These are phyloP conservation scores for Mystacides longicornis DNA, from an alignment of 2,888 invertebrate genomes.

Conservation along the genomic window DNA sequence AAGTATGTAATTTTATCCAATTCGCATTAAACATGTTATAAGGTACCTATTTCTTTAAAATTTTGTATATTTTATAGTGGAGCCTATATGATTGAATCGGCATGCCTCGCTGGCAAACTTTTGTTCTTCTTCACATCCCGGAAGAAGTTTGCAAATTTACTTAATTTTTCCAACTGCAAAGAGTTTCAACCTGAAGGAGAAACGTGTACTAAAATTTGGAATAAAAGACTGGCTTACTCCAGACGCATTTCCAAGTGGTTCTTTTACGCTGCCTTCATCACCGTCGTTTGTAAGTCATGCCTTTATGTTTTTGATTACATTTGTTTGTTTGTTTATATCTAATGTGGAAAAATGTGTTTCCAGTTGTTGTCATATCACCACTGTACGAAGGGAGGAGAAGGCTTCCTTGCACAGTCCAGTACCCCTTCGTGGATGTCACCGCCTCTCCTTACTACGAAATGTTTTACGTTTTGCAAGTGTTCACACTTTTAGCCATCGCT, in stretches of 20 bases:
- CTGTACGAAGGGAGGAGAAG: slow-evolving; percentile 10
- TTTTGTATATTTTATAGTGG: neutral
- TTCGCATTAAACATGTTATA: too few species aligned
- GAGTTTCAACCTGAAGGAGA: slow-evolving; percentile 14
- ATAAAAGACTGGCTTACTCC: neutral
- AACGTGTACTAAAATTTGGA: slow-evolving; percentile 7
- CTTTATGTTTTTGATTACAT: neutral
- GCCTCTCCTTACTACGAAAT: slow-evolving; percentile 15
- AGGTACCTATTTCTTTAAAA: too few species aligned
- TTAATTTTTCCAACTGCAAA: slow-evolving; percentile 13
- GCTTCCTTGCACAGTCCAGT: slow-evolving; percentile 10
- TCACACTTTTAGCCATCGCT: slow-evolving; percentile 6
- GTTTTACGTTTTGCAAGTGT: slow-evolving; percentile 10
- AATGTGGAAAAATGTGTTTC: neutral
- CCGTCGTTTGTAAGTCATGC: slow-evolving; percentile 13
- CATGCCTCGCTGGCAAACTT: neutral
- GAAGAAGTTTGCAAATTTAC: slow-evolving; percentile 7
- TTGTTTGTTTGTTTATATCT: too few species aligned
- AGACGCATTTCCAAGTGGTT: slow-evolving; percentile 6
- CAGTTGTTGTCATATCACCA: slow-evolving; percentile 16
- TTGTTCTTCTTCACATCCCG: neutral
- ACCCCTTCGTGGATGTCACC: slow-evolving; percentile 10
- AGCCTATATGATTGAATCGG: neutral
- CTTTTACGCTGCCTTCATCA: slow-evolving; percentile 15
- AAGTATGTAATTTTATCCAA: slow-evolving; percentile 10